A percentile compares a stretch with the other conserved stretches of the same genome.
phyloP scores from a whole-genome alignment of 2,797 vertebrate species.

The Lerista edwardsae region DNA sequence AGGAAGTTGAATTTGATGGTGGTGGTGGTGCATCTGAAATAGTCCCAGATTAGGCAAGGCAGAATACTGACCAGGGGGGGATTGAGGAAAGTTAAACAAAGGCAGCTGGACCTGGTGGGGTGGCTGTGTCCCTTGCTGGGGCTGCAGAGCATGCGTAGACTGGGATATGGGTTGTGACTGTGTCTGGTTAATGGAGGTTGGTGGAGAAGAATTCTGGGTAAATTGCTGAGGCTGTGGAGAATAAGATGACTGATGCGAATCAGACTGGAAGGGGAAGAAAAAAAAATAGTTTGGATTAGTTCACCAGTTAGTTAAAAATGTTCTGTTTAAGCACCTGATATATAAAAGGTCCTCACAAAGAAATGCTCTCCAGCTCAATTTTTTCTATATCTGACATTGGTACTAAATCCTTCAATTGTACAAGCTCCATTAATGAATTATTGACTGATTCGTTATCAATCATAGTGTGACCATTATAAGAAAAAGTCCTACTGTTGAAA shows the following conservation, averaged over 20 bases:
- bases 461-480: neutral
- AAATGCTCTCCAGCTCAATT: conserved; percentile 23
- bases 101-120: conserved; percentile 88
- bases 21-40: conserved; percentile 81
- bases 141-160: conserved; percentile 80
- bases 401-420: conserved; percentile 2
- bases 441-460: no score
- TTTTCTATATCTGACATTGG: conserved; percentile 6
- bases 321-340: conserved; percentile 43
- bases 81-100: conserved; percentile 89
- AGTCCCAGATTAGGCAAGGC: conserved; percentile 88
- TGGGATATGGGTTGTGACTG: conserved; percentile 81
- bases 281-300: conserved; percentile 71
- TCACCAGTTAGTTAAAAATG: conserved; percentile 46
- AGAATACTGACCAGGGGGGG: conserved; percentile 89
- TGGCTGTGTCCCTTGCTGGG: conserved; percentile 77
- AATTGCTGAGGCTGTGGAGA: conserved; percentile 90
- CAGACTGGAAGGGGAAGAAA: conserved; percentile 82
- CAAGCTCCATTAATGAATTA: neutral
- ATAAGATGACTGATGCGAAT: conserved; percentile 91
- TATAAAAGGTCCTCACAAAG: conserved; percentile 20
- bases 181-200: conserved; percentile 85
- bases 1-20: conserved; percentile 87
- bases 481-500: neutral
- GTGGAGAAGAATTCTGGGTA: conserved; percentile 83